Conservation (phyloP, 2,888 invertebrate species). For the Conus canariensis region DNA sequence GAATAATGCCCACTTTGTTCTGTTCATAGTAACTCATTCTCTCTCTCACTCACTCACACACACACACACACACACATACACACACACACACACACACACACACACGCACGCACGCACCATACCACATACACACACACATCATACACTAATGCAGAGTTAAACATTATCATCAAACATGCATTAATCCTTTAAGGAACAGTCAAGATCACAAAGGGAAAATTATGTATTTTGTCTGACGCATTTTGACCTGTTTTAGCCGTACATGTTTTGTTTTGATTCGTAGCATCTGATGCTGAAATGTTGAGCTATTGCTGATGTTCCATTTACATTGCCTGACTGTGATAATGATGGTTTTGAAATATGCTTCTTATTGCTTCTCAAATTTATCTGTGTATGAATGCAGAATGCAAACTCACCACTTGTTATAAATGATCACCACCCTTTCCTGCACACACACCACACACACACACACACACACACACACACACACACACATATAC, state of each 20-base stretch:
- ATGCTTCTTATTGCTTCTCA: no score
- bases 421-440: no score
- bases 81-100: not conserved
- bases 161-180: not conserved
- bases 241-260: not conserved
- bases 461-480: not conserved
- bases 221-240: not conserved
- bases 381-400: not conserved
- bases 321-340: not conserved
- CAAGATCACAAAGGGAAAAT: not conserved
- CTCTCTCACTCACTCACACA: not conserved
- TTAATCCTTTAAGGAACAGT: not conserved
- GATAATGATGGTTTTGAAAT: not conserved
- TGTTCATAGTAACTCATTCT: not conserved
- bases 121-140: no score
- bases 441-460: not conserved
- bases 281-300: no score
- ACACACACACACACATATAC: not conserved
- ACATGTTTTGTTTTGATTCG: not conserved
- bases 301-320: no score
- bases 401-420: not conserved
- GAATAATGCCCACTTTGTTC: no score
- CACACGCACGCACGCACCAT: no score
- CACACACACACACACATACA: constrained; percentile 8
- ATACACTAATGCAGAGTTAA: no score